Evolutionary conservation across 1,140 invertebrate genomes (phyloP).

Genomic region (Agrypnia vestita): DNA sequence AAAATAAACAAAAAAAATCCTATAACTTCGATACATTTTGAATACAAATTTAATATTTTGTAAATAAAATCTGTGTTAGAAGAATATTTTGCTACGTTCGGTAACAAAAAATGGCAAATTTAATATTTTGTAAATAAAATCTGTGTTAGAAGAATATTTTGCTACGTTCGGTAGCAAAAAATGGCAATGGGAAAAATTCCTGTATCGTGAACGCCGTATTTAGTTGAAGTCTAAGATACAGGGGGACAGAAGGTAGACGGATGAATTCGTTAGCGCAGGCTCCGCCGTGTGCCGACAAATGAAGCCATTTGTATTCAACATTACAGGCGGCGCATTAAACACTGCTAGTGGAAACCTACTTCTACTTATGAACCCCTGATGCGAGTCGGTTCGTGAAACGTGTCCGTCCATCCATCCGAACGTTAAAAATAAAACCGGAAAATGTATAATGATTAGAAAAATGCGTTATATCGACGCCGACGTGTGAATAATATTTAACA

Average conservation of each 20-base stretch:
- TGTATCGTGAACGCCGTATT: slow-evolving; percentile 24
- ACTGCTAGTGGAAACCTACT: slow-evolving; percentile 35
- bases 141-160: too few relatives aligned
- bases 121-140: too few relatives aligned
- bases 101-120: too few relatives aligned
- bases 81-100: too few relatives aligned
- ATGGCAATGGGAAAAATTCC: background rate
- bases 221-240: slow-evolving; percentile 13
- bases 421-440: background rate
- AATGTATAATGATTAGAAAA: background rate
- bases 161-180: background rate
- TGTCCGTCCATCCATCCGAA: background rate
- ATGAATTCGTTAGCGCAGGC: slow-evolving; percentile 54
- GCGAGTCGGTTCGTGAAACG: background rate
- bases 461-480: background rate
- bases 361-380: slow-evolving; percentile 30
- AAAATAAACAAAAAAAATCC: too few relatives aligned
- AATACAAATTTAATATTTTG: too few relatives aligned
- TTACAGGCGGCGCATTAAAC: slow-evolving; percentile 59
- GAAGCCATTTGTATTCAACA: slow-evolving; percentile 61
- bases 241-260: slow-evolving; percentile 1
- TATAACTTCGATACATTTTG: too few relatives aligned
- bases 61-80: too few relatives aligned
- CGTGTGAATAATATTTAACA: slow-evolving; percentile 22
- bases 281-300: slow-evolving; percentile 50